Evolutionary conservation across 1,140 invertebrate species (phyloP), one percentile per base, ranked within the genome.

Genomic region (Ips nitidus): DNA sequence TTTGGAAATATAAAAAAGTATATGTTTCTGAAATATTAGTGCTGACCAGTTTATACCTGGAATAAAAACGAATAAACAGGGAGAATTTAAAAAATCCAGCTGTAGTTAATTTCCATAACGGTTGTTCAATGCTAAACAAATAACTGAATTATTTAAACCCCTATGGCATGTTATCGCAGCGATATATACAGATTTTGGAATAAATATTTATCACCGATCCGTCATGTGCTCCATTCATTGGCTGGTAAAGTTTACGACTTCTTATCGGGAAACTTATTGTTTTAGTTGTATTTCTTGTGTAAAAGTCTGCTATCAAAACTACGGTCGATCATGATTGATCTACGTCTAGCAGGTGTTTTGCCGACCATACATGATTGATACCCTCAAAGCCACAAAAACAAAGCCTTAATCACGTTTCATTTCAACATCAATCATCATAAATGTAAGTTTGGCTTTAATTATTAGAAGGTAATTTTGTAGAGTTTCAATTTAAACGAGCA

Each of bases 311-410:
- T 50, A 50, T 50, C 6, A 53, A 53, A 55, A 55, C 1, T 38
- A 2, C 52, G 1, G n/a, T 37, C 4, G 6, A 42, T 59, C 8
- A 59, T 59, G 39, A 59, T 59, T 5, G 57, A 59, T 59, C 38
- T 7, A 8, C n/a, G 40, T 59, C 8, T 8, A 59, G 57, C 57
- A 59, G 57, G 41, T 59, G 57, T 42, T 59, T 42, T 59, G 40
- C 40, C 37, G 57, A 37, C 41, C 57, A 41, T 8, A 42, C 5
- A 59, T 59, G 57, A 59, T 59, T 59, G 57, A 59, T 59, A 42
- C 40, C 5, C 40, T n/a, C 7, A 8, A 36, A 36, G 7, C n/a
- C 7, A n/a, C 7, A 56, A 7, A 38, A 39, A 56, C n/a, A 56
- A 6, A 50, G 7, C 45, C 53, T 37, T 56, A 56, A 56, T 56